Conservation (phyloP, 2,797 vertebrate genomes). For the Lagocephalus sceleratus region DNA sequence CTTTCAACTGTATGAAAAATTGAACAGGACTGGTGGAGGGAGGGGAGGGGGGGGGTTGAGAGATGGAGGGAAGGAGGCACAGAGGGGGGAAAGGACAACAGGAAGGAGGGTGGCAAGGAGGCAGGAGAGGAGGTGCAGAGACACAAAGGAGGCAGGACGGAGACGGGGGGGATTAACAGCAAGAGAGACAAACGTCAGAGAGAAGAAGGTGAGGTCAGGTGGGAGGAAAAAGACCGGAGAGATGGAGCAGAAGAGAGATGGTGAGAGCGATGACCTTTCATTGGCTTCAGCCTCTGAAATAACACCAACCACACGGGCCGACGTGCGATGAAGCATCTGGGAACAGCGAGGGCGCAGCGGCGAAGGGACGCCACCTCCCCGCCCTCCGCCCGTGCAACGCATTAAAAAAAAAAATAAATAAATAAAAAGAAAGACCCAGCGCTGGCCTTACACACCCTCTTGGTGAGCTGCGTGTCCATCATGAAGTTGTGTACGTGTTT, state of each 20-base stretch:
- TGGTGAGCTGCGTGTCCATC: constrained; percentile 99
- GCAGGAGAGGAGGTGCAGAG: constrained; percentile 30
- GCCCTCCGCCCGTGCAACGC: background rate
- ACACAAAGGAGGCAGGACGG: constrained; percentile 13
- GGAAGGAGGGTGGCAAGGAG: constrained; percentile 18
- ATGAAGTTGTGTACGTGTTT: constrained; percentile 99
- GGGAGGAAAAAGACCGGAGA: constrained; percentile 30
- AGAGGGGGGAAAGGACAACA: constrained; percentile 15
- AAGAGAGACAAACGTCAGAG: constrained; percentile 60
- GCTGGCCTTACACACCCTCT: constrained; percentile 83
- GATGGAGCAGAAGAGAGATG: constrained; percentile 21
- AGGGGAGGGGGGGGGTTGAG: constrained; percentile 27
- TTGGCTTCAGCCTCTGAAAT: constrained; percentile 54
- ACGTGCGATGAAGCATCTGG: constrained; percentile 29
- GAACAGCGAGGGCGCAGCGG: constrained; percentile 15
- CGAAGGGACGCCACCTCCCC: constrained; percentile 24
- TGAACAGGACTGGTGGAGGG: constrained; percentile 59
- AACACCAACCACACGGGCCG: constrained; percentile 41
- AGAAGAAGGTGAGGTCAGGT: constrained; percentile 22
- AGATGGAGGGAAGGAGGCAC: constrained; percentile 20
- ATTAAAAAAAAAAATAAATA: background rate
- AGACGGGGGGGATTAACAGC: constrained; percentile 42
- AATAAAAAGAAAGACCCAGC: background rate
- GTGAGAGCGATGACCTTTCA: constrained; percentile 62
- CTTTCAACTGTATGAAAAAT: constrained; percentile 81